These are phyloP conservation scores for Drosophila auraria DNA, from an alignment of 1,140 invertebrate species.

Conservation along the genomic window DNA sequence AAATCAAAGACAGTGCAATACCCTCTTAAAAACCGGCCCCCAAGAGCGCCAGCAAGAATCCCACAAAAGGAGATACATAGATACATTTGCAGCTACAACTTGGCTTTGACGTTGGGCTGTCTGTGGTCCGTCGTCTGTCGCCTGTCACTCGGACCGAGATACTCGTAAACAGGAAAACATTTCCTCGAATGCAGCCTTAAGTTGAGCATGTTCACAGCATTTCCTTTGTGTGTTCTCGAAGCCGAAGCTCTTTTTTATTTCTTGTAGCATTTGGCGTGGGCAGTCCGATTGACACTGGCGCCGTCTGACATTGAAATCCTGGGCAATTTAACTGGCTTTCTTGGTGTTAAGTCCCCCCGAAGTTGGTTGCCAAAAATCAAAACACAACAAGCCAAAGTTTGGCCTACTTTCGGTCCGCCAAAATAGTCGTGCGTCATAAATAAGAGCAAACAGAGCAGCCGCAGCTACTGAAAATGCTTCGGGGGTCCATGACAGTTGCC, in stretches of 20 bases:
- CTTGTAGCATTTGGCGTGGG: conserved; percentile 25
- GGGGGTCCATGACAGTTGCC: conserved; percentile 53
- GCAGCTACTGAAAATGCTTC: conserved; percentile 35
- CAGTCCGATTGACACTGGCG: conserved; percentile 47
- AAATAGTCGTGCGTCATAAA: conserved; percentile 55
- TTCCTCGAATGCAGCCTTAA: conserved; percentile 48
- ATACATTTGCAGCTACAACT: conserved; percentile 80
- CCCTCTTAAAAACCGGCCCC: conserved; percentile 61
- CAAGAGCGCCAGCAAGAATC: conserved; percentile 52
- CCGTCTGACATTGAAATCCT: conserved; percentile 70
- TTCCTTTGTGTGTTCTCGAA: conserved; percentile 34
- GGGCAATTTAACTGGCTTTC: conserved; percentile 59
- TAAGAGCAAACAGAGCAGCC: conserved; percentile 26
- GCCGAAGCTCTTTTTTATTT: conserved; percentile 21
- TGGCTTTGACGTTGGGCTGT: conserved; percentile 68
- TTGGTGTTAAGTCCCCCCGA: conserved; percentile 26
- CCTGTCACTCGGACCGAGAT: conserved; percentile 56
- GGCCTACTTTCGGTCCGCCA: conserved; percentile 61
- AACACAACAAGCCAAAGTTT: conserved; percentile 67
- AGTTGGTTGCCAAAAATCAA: conserved; percentile 35
- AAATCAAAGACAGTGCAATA: conserved; percentile 13
- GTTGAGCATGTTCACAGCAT: conserved; percentile 54
- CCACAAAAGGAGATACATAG: conserved; percentile 64
- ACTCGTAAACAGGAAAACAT: conserved; percentile 70
- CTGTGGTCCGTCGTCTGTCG: conserved; percentile 65